Base-by-base conservation (phyloP, 1,140 invertebrate species). In the Hermetia illucens region DNA sequence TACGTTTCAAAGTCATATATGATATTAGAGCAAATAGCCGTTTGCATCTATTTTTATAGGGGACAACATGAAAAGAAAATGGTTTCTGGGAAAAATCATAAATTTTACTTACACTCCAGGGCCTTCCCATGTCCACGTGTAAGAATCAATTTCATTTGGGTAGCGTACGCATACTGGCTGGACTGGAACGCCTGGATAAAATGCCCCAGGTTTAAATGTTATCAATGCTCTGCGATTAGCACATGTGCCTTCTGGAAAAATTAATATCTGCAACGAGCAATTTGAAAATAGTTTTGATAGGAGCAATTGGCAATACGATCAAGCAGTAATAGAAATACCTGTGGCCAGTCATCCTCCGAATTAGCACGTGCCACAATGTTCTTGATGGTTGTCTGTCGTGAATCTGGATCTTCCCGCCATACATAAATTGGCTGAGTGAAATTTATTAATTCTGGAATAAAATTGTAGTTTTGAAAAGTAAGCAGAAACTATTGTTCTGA, bases 91-190 rank as follows among this genome's bases (percentile, higher is more conserved):
- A 24, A 10, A 40, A 36, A 38, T 37, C 4, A 34, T 36, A 31
- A n/a, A 33, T 3, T 8, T 10, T 20, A 80, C 85, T 84, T 69
- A 93, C 87, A 85, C 85, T 64, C 84, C 83, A 43, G 90, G 88
- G 39, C 92, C 91, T 64, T 94, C 87, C 91, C 92, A 97, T 4
- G 91, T 96, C 92, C 92, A 97, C 1, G 90, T 92, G 25, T 91
- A 77, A 3, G 89, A 92, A 55, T 97, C 89, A 47, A 83, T 66
- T 53, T 80, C 82, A 55, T 95, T 95, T 0, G 85, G 86, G 62
- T 95, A 96, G 36, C 83, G 72, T 34, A 97, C 78, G 44, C 87
- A 79, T 5, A 95, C 87, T 1, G 92, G 92, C 55, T 97, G 92
- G 1, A 97, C 83, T 1, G 92, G 88, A 9, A 93, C 84, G 1